These are phyloP conservation scores for Centruroides sculpturatus DNA, from an alignment of 1,140 invertebrate species.

Conservation along the genomic window DNA sequence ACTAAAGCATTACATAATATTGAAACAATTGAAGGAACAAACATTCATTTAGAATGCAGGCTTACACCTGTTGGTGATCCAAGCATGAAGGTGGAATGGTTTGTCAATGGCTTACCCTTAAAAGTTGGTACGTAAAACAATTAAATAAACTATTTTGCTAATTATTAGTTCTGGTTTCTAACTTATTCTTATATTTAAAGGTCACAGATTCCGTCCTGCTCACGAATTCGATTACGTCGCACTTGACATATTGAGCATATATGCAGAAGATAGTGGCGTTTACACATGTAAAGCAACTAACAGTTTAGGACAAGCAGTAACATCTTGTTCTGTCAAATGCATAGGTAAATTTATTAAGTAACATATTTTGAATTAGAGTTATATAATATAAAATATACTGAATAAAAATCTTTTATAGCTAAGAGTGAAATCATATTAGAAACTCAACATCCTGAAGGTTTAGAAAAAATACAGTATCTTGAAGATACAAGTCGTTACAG, in stretches of 20 bases:
- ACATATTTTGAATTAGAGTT: background rate
- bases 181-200: conserved; percentile 26
- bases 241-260: conserved; percentile 85
- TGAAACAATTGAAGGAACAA: conserved; percentile 76
- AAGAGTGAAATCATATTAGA: conserved; percentile 73
- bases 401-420: conserved; percentile 30
- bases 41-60: conserved; percentile 83
- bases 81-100: conserved; percentile 93
- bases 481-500: conserved; percentile 76
- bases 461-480: conserved; percentile 79
- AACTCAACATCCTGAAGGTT: conserved; percentile 66
- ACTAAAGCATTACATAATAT: conserved; percentile 75
- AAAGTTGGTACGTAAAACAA: conserved; percentile 35
- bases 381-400: background rate
- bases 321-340: conserved; percentile 14
- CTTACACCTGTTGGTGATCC: conserved; percentile 87
- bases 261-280: conserved; percentile 90
- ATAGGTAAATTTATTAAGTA: conserved; percentile 4
- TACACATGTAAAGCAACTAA: conserved; percentile 87
- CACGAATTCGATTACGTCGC: conserved; percentile 97
- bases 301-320: conserved; percentile 72
- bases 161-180: background rate
- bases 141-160: background rate
- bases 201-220: conserved; percentile 85
- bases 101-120: conserved; percentile 72